Base-by-base conservation (phyloP, 2,113 vertebrate genomes). In the Centropus bengalensis region DNA sequence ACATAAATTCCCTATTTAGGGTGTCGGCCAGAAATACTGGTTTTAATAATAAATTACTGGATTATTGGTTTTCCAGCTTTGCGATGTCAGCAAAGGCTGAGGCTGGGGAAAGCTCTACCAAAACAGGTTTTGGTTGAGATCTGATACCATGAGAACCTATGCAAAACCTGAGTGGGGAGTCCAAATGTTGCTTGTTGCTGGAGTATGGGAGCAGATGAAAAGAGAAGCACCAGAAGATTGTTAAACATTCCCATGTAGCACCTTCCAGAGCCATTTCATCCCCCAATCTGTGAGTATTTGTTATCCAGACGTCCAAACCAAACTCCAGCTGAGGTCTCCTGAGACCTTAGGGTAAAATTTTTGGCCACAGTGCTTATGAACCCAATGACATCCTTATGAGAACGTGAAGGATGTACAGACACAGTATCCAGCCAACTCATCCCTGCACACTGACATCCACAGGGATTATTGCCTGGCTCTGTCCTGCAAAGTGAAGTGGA, bases 1-100 rank as follows among this genome's bases (percentile, higher is more conserved):
- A 55, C 91, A 92, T 88, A 92, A 93, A 94, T 84, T 82, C n/a
- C 18, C 45, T 68, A 24, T 91, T 77, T 67, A 79, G 38, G 30
- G n/a, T 93, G 21, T 62, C 19, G 86, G 14, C 44, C 63, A 51
- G 40, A 79, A 91, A 66, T 88, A 79, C 26, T 82, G 6, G 16
- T 4, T 81, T 90, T 74, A 76, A 91, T 75, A 75, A 92, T 86
- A 88, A 91, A 95, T 94, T 79, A 40, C 8, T 27, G 56, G 30
- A 38, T 87, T 54, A 56, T 82, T 93, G 12, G 32, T 55, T 88
- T 90, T 64, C 54, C 79, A 62, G 12, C 26, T 63, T 19, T 38
- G 40, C 1, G 3, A 74, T 28, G n/a, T 26, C 71, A 40, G 38
- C 22, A 5, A 6, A 4, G 49, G 9, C 9, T 0, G 16, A 33